A percentile compares a stretch with the other conserved stretches of the same genome.
These are phyloP conservation scores for Eurypyga helias DNA, from an alignment of 2,113 vertebrate genomes.

Conservation along the genomic window DNA sequence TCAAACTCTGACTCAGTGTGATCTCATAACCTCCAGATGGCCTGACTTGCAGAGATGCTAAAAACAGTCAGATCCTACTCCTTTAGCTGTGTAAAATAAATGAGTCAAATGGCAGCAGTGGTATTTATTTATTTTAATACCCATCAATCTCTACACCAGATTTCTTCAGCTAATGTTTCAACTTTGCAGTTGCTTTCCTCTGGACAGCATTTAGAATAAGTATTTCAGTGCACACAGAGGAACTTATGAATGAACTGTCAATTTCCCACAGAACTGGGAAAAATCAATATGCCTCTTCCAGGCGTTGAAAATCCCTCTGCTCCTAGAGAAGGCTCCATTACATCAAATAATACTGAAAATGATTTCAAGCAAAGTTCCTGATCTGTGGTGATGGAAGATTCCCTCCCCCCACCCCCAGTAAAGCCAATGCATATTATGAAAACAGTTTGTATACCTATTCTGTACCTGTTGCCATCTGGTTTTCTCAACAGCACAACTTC, in stretches of 20 bases:
- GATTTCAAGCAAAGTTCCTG: background rate
- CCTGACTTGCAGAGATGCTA: background rate
- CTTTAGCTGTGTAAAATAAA: background rate
- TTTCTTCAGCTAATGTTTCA: conserved; percentile 45
- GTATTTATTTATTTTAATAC: background rate
- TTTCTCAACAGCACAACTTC: background rate
- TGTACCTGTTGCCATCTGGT: background rate
- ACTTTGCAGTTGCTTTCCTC: conserved; percentile 15
- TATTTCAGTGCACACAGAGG: conserved; percentile 35
- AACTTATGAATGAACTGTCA: conserved; percentile 68
- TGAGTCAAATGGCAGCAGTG: background rate
- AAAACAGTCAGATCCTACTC: background rate
- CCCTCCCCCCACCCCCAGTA: too few species aligned
- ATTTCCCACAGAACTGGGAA: conserved; percentile 57
- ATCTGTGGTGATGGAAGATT: background rate
- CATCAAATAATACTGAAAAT: conserved; percentile 34
- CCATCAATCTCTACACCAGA: background rate
- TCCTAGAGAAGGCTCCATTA: conserved; percentile 31
- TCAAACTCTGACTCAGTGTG: conserved; percentile 38
- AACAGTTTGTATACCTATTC: background rate
- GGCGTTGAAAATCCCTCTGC: conserved; percentile 56
- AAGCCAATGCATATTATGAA: background rate
- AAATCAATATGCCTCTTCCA: conserved; percentile 66
- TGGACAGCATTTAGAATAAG: conserved; percentile 59
- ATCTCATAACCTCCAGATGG: conserved; percentile 56